A percentile compares a stretch with the other conserved stretches of the same genome.
These are phyloP conservation scores for Clarias gariepinus DNA, from an alignment of 2,113 vertebrate species.

Conservation along the genomic window DNA sequence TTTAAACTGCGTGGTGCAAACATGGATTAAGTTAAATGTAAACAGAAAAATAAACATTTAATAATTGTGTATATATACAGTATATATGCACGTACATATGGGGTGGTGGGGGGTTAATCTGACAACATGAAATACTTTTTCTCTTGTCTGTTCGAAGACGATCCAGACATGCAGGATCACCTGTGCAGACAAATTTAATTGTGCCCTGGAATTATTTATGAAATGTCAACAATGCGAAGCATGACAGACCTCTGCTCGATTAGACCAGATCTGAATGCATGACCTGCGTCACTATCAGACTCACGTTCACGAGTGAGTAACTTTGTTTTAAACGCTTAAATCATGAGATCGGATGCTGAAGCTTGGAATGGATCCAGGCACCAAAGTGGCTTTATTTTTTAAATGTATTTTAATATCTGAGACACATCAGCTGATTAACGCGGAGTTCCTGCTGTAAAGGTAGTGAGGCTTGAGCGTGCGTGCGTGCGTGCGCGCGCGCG, in stretches of 20 bases:
- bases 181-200: not conserved
- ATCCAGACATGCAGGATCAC: not conserved
- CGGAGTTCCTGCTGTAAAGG: not conserved
- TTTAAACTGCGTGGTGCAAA: not conserved
- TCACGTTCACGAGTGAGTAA: not conserved
- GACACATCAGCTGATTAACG: not conserved
- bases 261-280: not conserved
- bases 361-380: not conserved
- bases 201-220: not conserved
- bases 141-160: not conserved
- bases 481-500: not conserved
- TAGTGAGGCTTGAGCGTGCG: not conserved
- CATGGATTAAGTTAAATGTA: not conserved
- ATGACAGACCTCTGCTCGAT: slow-evolving; percentile 4
- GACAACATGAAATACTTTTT: no score
- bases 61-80: not conserved
- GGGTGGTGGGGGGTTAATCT: not conserved
- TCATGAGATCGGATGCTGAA: not conserved
- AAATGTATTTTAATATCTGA: no score
- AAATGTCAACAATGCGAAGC: slow-evolving; percentile 18
- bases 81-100: no score
- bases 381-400: no score
- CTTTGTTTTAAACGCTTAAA: not conserved
- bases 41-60: not conserved
- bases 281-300: not conserved